Base-by-base conservation (phyloP, 1,140 invertebrate genomes). In the Drosophila baimaii region DNA sequence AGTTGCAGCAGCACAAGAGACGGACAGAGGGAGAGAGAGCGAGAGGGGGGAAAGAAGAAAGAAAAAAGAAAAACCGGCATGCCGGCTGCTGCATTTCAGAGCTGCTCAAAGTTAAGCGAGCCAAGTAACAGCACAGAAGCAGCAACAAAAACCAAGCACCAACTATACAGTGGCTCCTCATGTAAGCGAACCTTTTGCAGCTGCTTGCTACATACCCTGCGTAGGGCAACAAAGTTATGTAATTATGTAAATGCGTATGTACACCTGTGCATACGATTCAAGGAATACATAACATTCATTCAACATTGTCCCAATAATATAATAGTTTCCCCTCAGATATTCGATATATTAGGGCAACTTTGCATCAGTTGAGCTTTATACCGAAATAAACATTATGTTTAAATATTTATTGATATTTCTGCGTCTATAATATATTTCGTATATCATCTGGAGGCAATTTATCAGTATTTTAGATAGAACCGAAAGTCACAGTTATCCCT, bases 81-180 rank as follows among this genome's bases (percentile, higher is more conserved):
- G 69, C 57, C 74, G 81, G 66, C 80, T 62, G 77, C 77, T 66
- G 76, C 72, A 77, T 56, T 83, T 78, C 63, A 70, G 54, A 57
- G 58, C 57, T 73, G 69, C 76, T 79, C 62, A 79, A 79, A 79
- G 69, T 73, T 66, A 63, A 80, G 64, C 77, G 77, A 80, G 65
- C 59, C 65, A 81, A 73, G 39, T 31, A 57, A 52, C 55, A 76
- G 37, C 64, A 64, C 64, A 64, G 46, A 47, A 70, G 46, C 44
- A 76, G 58, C 59, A 73, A 61, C 49, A 57, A 39, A 35, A 70
- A 56, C 64, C 49, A 43, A 7, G 23, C 47, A 54, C 13, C 29
- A 37, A 7, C 15, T 57, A 58, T 57, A 58, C 68, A 71, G 65
- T 57, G 25, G 8, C 25, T 47, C 41, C 31, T 66, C 51, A 2